Base-by-base conservation (phyloP, 2,888 invertebrate species). In the Ephialtes manifestator region DNA sequence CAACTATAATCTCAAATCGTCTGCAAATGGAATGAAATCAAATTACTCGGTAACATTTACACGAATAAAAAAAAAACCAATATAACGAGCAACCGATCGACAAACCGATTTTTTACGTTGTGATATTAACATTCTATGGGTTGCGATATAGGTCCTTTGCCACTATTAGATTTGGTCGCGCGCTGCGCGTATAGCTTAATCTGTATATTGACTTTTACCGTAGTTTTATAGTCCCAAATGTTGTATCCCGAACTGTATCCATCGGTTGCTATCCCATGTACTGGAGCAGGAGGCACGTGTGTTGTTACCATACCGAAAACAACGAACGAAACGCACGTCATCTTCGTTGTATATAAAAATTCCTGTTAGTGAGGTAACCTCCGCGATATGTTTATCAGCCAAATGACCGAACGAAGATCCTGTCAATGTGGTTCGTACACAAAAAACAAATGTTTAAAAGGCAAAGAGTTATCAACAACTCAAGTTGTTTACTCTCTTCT, bases 401-500 rank as follows among this genome's bases (percentile, higher is more conserved):
- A 46, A 24, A 70, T 18, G 70, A 46, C 48, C 43, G 13, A 68
- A 46, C 68, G 18, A 35, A 71, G 71, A 70, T 24, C 20, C 20
- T 31, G n/a, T 71, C 15, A 74, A 74, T 46, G 81, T 81, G 81
- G 84, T 81, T 85, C 84, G 84, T 81, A 85, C 81, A 79, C 78
- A 79, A 79, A 71, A 35, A 71, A 53, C 43, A 70, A 39, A 63
- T 53, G 15, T 8, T 43, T n/a, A 46, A 74, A 74, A 68, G 48
- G 48, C 48, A 68, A 46, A 71, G 65, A 76, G 75, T 67, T 63
- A 83, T 65, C 65, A 72, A 72, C 18, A 74, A 46, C 53, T 71
- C 18, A 11, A 48, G 60, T 78, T 67, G 63, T 77, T 81, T 53
- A 75, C 58, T 84, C 58, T 55, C 70, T 35, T 70, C 67, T 84